A percentile compares a stretch with the other conserved stretches of the same genome.
Conservation (phyloP, 2,888 invertebrate species). For the Drosophila prostipennis region DNA sequence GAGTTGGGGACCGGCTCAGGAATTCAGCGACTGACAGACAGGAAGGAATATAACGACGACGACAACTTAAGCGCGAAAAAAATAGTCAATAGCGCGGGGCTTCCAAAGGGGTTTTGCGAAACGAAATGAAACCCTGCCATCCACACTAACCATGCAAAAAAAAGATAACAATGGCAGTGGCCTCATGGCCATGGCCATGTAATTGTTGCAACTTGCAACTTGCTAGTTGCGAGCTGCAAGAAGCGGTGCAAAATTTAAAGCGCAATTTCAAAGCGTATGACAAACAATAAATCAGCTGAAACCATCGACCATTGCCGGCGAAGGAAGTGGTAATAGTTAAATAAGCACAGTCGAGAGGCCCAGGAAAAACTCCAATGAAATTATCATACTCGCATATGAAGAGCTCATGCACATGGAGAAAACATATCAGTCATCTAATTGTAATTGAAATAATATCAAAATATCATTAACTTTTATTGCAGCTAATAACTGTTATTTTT, state of each 20-base stretch:
- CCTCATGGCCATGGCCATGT: constrained; percentile 68
- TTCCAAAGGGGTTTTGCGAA: constrained; percentile 9
- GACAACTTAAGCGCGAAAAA: constrained; percentile 78
- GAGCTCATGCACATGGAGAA: constrained; percentile 18
- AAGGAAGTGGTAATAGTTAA: constrained; percentile 79
- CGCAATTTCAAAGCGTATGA: constrained; percentile 78
- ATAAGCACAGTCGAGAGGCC: constrained; percentile 56
- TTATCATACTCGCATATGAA: constrained; percentile 58
- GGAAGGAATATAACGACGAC: constrained; percentile 79
- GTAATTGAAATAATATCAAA: too few relatives aligned
- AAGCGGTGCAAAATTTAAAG: constrained; percentile 75
- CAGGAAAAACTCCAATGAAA: constrained; percentile 65
- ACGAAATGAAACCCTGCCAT: constrained; percentile 20
- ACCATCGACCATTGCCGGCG: constrained; percentile 56
- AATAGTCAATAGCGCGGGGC: constrained; percentile 67
- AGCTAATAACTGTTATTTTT: too few relatives aligned
- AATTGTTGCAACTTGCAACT: constrained; percentile 66
- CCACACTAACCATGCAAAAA: constrained; percentile 63
- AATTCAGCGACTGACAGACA: constrained; percentile 77
- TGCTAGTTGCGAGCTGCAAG: constrained; percentile 38
- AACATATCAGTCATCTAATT: not conserved
- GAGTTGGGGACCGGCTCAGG: constrained; percentile 60
- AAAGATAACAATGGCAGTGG: constrained; percentile 78
- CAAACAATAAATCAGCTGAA: constrained; percentile 78
- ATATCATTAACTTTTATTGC: too few relatives aligned